Conservation (phyloP, 2,797 vertebrate genomes). For the Corythornis leucogaster region DNA sequence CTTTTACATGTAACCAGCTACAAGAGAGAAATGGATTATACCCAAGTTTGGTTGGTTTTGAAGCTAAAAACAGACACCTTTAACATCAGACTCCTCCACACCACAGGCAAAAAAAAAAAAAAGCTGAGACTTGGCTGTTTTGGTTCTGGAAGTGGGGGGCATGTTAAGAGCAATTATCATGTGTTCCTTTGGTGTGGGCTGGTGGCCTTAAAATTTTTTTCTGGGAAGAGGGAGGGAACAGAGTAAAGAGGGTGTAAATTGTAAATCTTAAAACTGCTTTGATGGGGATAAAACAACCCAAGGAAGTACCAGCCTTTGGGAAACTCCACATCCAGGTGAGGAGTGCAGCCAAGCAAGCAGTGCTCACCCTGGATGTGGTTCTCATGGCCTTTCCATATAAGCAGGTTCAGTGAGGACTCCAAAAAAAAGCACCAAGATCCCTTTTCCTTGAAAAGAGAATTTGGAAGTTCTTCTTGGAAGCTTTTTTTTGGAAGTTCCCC, state of each 20-base stretch:
- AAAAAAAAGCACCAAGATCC: not conserved
- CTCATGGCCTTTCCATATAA: not conserved
- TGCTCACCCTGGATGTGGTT: not conserved
- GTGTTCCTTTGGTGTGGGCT: conserved; percentile 19
- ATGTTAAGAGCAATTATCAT: not conserved
- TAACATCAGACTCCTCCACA: conserved; percentile 10
- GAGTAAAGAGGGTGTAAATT: not conserved
- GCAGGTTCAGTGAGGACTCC: not conserved
- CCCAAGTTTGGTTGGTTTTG: conserved; percentile 17
- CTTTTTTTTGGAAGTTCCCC: not conserved
- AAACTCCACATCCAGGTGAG: not conserved
- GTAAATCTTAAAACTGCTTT: not conserved
- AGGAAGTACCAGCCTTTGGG: conserved; percentile 17
- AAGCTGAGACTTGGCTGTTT: not conserved
- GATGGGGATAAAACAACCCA: not conserved
- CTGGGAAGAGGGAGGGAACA: not conserved
- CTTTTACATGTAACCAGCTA: conserved; percentile 66
- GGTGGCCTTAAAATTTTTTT: not conserved
- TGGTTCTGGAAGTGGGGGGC: not conserved
- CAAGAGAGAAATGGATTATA: not conserved
- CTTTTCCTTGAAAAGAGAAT: not conserved
- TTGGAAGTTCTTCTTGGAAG: not conserved
- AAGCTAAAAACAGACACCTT: not conserved
- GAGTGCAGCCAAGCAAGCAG: not conserved
- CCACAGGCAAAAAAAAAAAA: not conserved